These are phyloP conservation scores for Lipophrys pholis DNA, from an alignment of 2,113 vertebrate genomes.

Conservation along the genomic window DNA sequence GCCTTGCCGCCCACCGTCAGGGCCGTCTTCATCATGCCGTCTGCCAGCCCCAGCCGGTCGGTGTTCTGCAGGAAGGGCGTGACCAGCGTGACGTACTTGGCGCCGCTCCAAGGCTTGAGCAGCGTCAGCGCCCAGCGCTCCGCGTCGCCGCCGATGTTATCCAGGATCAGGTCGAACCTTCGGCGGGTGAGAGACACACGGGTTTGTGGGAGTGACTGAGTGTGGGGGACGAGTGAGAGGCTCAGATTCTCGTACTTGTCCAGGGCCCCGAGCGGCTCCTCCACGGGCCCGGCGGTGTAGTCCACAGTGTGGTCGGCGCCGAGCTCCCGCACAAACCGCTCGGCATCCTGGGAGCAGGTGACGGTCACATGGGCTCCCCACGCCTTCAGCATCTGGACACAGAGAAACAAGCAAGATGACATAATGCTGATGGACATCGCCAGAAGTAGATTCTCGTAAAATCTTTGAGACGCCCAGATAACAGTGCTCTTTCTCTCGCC, in stretches of 20 bases:
- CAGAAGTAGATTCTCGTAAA: too few species aligned
- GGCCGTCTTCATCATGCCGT: constrained; percentile 92
- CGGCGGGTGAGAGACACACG: neutral
- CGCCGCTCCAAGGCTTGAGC: constrained; percentile 94
- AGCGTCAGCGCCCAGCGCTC: constrained; percentile 89
- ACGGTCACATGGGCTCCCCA: constrained; percentile 95
- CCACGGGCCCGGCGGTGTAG: constrained; percentile 87
- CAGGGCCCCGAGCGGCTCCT: constrained; percentile 83
- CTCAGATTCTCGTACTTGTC: constrained; percentile 81
- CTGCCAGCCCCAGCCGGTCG: constrained; percentile 91
- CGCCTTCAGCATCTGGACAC: constrained; percentile 89
- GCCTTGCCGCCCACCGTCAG: constrained; percentile 88
- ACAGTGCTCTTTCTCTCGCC: too few species aligned
- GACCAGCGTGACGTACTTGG: constrained; percentile 93
- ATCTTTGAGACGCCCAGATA: too few species aligned
- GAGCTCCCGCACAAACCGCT: constrained; percentile 85
- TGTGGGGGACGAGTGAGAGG: neutral
- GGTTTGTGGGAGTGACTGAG: neutral
- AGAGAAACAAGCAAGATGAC: too few species aligned
- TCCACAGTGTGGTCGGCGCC: constrained; percentile 91
- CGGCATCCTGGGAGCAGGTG: constrained; percentile 92
- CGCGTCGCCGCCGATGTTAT: constrained; percentile 92
- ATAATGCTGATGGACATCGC: too few species aligned
- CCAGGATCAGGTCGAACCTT: constrained; percentile 92
- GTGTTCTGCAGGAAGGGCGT: constrained; percentile 95